Evolutionary conservation across 2,888 invertebrate species (phyloP).

Genomic region (Folsomia manolachei): DNA sequence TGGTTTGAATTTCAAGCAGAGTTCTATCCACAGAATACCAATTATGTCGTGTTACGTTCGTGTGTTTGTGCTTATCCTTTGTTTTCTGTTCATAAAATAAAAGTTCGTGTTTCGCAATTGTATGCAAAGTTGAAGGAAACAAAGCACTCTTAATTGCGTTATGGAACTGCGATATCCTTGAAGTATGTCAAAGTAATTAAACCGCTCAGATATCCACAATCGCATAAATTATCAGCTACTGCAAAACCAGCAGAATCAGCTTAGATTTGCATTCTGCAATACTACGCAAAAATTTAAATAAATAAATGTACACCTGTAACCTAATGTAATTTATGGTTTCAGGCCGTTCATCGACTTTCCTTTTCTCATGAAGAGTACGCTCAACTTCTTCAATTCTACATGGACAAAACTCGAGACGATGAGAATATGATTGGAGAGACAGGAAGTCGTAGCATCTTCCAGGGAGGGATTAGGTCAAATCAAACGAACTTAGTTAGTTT

Average conservation of each 20-base stretch:
- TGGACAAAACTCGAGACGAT: constrained; percentile 11
- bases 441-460: neutral
- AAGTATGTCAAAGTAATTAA: neutral
- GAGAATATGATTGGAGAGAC: constrained; percentile 9
- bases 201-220: constrained; percentile 10
- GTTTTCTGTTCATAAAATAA: too few species aligned
- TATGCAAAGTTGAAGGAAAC: too few species aligned
- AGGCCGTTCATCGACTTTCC: constrained; percentile 57
- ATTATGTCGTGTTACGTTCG: too few species aligned
- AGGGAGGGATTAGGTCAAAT: neutral
- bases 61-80: too few species aligned
- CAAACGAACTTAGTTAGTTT: constrained; percentile 44
- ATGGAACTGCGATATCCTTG: too few species aligned
- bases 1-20: too few species aligned
- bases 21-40: too few species aligned
- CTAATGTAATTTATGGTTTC: constrained; percentile 18
- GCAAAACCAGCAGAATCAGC: neutral
- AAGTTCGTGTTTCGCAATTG: too few species aligned
- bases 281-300: neutral
- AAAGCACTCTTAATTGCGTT: too few species aligned
- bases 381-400: constrained; percentile 56
- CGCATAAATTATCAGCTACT: neutral
- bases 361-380: constrained; percentile 60
- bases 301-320: too few species aligned
- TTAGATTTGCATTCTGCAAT: neutral